Evolutionary conservation across 2,888 invertebrate genomes (phyloP), one percentile per base, ranked within the genome.

Genomic region (Tiphia femorata): DNA sequence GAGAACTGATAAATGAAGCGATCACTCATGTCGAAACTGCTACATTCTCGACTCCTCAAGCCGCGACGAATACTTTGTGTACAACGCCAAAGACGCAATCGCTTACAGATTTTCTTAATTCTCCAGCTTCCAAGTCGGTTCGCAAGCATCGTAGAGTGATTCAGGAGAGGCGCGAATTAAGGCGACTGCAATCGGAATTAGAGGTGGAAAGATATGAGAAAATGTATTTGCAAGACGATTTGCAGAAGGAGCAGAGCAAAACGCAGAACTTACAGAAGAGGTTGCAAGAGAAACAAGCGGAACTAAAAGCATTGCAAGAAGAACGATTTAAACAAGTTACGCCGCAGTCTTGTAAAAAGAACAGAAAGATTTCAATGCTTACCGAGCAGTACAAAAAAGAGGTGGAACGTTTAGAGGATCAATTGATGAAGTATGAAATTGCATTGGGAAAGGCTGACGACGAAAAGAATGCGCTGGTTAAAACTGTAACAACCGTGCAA

Each of bases 201-300:
- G 90, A 90, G 63, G 85, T 87, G 0, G 88, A 90, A 76, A 84
- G 87, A 30, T 89, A 87, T 72, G 90, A 91, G 68, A 88, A 89
- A 47, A 86, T 85, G 52, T 89, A 88, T 68, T 72, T 91, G 14
- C 87, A 88, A 53, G 88, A 89, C 23, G 90, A 90, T 69, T 72
- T 91, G 0, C 80, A 84, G 21, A 81, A 84, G 40, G 87, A 87
- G 29, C 85, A 87, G 51, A 82, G 85, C 29, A 87, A 85, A 68
- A 81, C 88, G 59, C 84, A 86, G 51, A 87, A 86, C 69, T 76
- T 90, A 29, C 83, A 89, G 86, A 80, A 81, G 80, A 83, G 84
- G 57, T 64, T 87, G 5, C 73, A 78, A n/a, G 80, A 83, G 27
- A 85, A 85, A 62, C 70, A 64, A 0, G 53, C 62, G 6, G 84